Base-by-base conservation (phyloP, 2,113 vertebrate species). In the Urocitellus parryii region DNA sequence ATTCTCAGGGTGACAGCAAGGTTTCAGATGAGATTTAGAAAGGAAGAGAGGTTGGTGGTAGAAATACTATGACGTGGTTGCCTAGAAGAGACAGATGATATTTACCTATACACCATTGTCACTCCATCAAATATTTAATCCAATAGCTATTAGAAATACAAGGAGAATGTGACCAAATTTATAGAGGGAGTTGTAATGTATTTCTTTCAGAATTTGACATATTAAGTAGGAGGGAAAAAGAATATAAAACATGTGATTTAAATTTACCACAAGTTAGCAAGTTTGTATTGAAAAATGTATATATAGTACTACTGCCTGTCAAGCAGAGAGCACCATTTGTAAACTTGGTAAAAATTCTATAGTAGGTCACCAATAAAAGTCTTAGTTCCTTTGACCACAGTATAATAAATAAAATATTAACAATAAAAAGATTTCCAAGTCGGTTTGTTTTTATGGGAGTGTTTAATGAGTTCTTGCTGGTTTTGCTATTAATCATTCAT, bases 211-310 rank as follows among this genome's bases (percentile, higher is more conserved):
- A 94, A 48, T 78, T 77, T 81, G 70, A 29, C 27, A 29, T 29
- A 51, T 48, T 61, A 90, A 88, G 8, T 56, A 51, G 45, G n/a
- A 27, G 37, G n/a, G n/a, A n/a, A n/a, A 34, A 61, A 14, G 76
- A 45, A 81, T 56, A 76, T 82, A 85, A 39, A 34, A 53, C 78
- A 42, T 42, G 39, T 61, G 10, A 88, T 63, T 88, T 65, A 94
- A 94, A 88, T 72, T 88, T 65, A 94, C 88, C 4, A 91, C 29
- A 65, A 27, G 32, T 94, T 73, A 84, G 78, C 29, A 67, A 79
- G 53, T 16, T 63, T 72, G 20, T n/a, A 27, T 74, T 73, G 67
- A 37, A 70, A 88, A 77, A 17, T 27, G 8, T 76, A 20, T 77
- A 0, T 61, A 29, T 68, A 34, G 9, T 34, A 48, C 5, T 61